Evolutionary conservation across 2,113 vertebrate genomes (phyloP).

Genomic region (Otocyon megalotis): DNA sequence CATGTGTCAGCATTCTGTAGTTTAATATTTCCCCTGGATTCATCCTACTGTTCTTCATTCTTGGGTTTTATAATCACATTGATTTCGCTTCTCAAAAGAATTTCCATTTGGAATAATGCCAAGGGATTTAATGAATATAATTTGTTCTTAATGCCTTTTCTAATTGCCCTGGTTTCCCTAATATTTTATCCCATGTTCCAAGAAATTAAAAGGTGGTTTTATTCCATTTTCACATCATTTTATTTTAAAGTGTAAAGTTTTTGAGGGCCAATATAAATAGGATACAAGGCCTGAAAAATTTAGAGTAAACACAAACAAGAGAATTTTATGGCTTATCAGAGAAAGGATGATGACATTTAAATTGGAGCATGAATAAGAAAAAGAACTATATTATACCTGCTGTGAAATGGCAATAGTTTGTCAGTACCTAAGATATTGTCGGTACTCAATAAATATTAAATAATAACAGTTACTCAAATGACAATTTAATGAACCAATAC

Average conservation of each 20-base stretch:
- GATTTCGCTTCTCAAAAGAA: conserved; percentile 41
- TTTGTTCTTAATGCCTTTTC: conserved; percentile 61
- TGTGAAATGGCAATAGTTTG: conserved; percentile 12
- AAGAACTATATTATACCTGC: background rate
- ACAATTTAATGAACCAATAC: background rate
- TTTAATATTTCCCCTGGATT: background rate
- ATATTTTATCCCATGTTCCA: background rate
- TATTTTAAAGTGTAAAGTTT: conserved; percentile 35
- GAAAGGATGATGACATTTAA: background rate
- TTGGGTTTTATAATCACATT: conserved; percentile 28
- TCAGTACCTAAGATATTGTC: background rate
- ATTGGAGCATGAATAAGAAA: background rate
- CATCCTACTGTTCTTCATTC: background rate
- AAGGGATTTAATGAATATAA: conserved; percentile 37
- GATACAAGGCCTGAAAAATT: background rate
- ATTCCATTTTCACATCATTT: conserved; percentile 35
- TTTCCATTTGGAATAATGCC: conserved; percentile 41
- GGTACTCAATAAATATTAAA: conserved; percentile 49
- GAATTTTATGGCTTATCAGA: background rate
- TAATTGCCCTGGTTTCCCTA: conserved; percentile 42
- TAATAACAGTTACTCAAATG: conserved; percentile 37
- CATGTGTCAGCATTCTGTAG: background rate
- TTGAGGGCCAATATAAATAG: background rate
- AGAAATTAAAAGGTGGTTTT: conserved; percentile 43
- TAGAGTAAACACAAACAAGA: background rate